phyloP scores from a whole-genome alignment of 2,888 invertebrate genomes.

The Enchytraeus crypticus region DNA sequence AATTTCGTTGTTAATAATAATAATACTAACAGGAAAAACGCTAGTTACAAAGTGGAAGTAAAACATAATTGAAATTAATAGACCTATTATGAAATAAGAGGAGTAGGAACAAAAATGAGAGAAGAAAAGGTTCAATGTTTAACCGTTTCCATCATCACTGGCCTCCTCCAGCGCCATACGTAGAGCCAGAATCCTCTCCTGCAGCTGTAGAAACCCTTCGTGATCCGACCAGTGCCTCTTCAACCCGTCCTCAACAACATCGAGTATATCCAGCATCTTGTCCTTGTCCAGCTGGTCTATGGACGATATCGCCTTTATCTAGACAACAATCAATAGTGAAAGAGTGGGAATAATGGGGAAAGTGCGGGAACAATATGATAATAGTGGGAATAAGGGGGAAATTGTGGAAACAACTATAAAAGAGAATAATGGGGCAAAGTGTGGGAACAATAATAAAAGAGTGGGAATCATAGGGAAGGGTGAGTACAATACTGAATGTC shows the following conservation, averaged over 20 bases:
- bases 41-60: no score
- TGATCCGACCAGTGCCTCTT: conserved; percentile 40
- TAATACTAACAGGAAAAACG: no score
- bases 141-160: no score
- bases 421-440: no score
- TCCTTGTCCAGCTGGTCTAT: conserved; percentile 32
- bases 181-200: conserved; percentile 39
- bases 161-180: conserved; percentile 40
- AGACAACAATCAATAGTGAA: background rate
- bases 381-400: background rate
- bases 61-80: no score
- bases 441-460: no score
- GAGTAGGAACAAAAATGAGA: no score
- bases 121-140: no score
- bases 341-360: background rate
- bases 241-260: conserved; percentile 36
- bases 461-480: no score
- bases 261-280: conserved; percentile 35
- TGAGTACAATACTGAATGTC: no score
- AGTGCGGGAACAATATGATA: background rate
- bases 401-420: background rate
- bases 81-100: no score
- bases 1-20: no score
- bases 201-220: conserved; percentile 41
- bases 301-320: conserved; percentile 37